phyloP scores from a whole-genome alignment of 1,140 invertebrate genomes.

The Aplysia californica region DNA sequence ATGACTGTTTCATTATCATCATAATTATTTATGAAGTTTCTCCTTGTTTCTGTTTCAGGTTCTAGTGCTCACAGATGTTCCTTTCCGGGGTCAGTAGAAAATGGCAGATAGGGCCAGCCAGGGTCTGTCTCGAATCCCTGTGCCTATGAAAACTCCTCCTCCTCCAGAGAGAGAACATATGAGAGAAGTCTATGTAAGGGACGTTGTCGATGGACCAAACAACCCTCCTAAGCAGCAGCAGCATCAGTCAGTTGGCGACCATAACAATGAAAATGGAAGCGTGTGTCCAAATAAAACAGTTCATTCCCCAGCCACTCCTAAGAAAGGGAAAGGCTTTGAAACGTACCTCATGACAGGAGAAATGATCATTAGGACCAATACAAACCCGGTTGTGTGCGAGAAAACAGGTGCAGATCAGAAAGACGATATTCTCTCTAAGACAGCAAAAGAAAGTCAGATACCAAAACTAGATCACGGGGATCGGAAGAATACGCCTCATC shows the following conservation, averaged over 20 bases:
- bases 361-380: conserved; percentile 66
- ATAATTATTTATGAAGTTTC: not conserved
- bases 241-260: conserved; percentile 2
- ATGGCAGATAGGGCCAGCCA: conserved; percentile 55
- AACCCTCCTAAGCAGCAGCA: conserved; percentile 4
- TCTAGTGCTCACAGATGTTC: conserved; percentile 8
- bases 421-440: not conserved
- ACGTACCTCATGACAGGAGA: conserved; percentile 68
- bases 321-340: conserved; percentile 61
- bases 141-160: conserved; percentile 39
- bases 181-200: conserved; percentile 21
- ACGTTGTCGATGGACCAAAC: conserved; percentile 11
- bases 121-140: conserved; percentile 56
- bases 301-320: conserved; percentile 14
- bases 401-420: conserved; percentile 26
- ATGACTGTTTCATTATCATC: not conserved
- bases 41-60: not conserved
- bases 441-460: conserved; percentile 19
- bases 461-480: conserved; percentile 7
- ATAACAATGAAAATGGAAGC: conserved; percentile 39
- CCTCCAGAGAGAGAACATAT: not conserved
- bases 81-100: conserved; percentile 7
- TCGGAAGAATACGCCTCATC: not conserved
- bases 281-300: conserved; percentile 28
- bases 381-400: conserved; percentile 42